These are phyloP conservation scores for Phallusia fumigata DNA, from an alignment of 23 tunicate species.

Conservation along the genomic window DNA sequence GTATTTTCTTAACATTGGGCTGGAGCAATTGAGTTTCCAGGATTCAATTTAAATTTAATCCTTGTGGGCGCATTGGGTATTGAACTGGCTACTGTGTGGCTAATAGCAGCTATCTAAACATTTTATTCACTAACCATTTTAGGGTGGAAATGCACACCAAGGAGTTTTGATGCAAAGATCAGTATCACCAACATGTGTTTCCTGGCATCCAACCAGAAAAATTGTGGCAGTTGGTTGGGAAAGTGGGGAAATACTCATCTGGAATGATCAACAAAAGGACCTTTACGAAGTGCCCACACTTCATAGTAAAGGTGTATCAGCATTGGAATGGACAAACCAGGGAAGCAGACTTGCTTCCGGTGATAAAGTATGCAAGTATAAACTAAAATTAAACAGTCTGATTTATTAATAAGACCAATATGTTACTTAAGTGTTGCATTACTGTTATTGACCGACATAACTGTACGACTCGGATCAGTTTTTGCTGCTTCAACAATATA, in stretches of 20 bases:
- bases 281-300: constrained; percentile 43
- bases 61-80: no score
- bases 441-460: no score
- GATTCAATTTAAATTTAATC: no score
- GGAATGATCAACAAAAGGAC: constrained; percentile 73
- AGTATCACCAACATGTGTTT: constrained; percentile 28
- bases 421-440: no score
- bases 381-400: no score
- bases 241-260: constrained; percentile 66
- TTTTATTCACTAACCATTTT: no score
- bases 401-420: no score
- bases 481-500: no score
- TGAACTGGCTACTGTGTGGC: no score
- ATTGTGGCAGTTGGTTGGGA: constrained; percentile 87
- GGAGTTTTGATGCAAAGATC: constrained; percentile 37
- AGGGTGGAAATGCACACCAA: constrained; percentile 43
- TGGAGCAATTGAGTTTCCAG: no score
- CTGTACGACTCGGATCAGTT: no score
- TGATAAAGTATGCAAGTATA: constrained; percentile 69
- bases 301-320: constrained; percentile 44
- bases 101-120: no score
- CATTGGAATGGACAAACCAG: constrained; percentile 54
- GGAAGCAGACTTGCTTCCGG: constrained; percentile 61
- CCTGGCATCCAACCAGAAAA: constrained; percentile 77
- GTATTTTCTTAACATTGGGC: not conserved